Conservation (phyloP, 2,888 invertebrate species). For the Uloborus plumipes region DNA sequence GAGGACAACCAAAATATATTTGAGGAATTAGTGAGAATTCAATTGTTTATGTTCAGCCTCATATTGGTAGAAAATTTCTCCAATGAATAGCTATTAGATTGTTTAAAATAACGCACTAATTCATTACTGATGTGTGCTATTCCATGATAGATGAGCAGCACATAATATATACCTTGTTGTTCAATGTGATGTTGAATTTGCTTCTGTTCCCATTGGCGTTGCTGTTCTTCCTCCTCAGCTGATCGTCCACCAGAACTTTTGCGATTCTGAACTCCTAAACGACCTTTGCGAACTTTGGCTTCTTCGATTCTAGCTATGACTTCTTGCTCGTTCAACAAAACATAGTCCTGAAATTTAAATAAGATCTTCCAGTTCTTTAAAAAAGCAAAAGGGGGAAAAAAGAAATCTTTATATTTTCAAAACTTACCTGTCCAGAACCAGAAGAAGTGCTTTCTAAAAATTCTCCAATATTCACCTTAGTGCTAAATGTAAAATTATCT, state of each 20-base stretch:
- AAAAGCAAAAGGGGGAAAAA: not conserved
- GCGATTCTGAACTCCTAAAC: constrained; percentile 65
- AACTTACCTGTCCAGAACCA: constrained; percentile 69
- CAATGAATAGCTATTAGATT: too few relatives aligned
- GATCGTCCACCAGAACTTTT: constrained; percentile 18
- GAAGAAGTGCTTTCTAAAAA: constrained; percentile 81
- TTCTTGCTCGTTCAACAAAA: constrained; percentile 69
- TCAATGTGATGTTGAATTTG: constrained; percentile 70
- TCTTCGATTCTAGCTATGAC: constrained; percentile 67
- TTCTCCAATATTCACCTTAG: constrained; percentile 89
- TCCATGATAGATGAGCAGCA: not conserved
- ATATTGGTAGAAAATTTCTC: too few relatives aligned
- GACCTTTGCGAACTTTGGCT: constrained; percentile 68
- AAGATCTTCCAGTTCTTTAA: not conserved
- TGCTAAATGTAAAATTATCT: constrained; percentile 93
- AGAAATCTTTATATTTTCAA: not conserved
- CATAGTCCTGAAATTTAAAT: constrained; percentile 54
- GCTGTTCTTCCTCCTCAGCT: constrained; percentile 69
- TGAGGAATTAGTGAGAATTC: too few relatives aligned
- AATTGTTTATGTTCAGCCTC: too few relatives aligned
- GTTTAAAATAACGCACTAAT: too few relatives aligned
- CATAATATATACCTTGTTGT: constrained; percentile 69
- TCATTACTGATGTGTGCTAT: too few relatives aligned
- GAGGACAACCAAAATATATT: too few relatives aligned
- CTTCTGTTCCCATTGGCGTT: constrained; percentile 70